Percentiles rank a stretch among this genome's conserved stretches.
phyloP scores from a whole-genome alignment of 2,797 vertebrate species.

The Micromesistius poutassou region DNA sequence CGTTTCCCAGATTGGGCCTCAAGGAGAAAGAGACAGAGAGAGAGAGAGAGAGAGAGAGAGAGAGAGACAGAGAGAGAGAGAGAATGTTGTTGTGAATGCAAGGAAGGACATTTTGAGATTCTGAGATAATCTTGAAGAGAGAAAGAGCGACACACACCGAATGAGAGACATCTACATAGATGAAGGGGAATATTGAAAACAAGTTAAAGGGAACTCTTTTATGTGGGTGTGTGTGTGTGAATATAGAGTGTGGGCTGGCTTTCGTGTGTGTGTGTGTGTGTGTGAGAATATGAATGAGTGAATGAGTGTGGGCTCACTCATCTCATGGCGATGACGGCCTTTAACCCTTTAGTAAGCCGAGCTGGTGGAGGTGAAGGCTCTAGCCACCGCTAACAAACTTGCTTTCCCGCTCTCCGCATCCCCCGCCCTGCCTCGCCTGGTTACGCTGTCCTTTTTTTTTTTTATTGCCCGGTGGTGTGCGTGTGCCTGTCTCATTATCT shows the following conservation, averaged over 20 bases:
- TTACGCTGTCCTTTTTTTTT: conserved; percentile 6
- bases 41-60: too few species aligned
- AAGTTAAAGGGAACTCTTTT: conserved; percentile 6
- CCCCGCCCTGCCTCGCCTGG: conserved; percentile 26
- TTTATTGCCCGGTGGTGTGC: neutral
- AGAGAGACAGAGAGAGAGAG: neutral
- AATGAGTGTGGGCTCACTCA: neutral
- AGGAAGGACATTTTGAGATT: too few species aligned
- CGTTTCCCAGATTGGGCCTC: neutral
- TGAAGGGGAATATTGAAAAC: too few species aligned
- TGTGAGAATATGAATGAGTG: neutral
- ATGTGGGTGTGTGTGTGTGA: neutral
- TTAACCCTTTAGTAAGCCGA: neutral
- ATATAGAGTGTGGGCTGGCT: too few species aligned
- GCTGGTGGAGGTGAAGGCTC: neutral
- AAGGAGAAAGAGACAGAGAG: too few species aligned
- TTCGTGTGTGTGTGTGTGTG: neutral
- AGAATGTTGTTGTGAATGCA: too few species aligned
- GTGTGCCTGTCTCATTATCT: conserved; percentile 1
- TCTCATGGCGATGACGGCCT: neutral
- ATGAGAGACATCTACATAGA: neutral
- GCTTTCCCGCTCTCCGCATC: conserved; percentile 35
- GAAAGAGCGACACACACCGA: neutral
- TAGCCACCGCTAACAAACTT: conserved; percentile 4
- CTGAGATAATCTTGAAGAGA: too few species aligned